Evolutionary conservation across 2,888 invertebrate species (phyloP).

Genomic region (Dynastes hyllus): DNA sequence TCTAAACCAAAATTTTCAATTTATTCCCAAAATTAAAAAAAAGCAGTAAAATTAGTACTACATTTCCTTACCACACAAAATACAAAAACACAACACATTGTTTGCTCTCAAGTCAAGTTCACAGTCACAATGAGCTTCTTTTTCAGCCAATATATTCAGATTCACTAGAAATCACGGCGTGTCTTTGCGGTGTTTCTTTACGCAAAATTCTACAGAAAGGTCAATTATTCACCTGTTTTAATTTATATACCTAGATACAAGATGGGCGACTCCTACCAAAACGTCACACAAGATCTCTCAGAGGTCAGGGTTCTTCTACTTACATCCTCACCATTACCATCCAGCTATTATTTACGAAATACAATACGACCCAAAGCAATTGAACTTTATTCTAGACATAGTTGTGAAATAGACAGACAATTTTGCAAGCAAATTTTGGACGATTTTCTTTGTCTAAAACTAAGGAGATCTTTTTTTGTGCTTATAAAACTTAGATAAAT

Average conservation of each 20-base stretch:
- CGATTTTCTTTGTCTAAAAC: too few species aligned
- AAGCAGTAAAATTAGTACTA: too few species aligned
- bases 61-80: neutral
- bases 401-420: neutral
- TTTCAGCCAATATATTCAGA: neutral
- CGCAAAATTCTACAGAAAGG: slow-evolving; percentile 41
- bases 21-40: too few species aligned
- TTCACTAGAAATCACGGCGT: neutral
- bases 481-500: too few species aligned
- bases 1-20: too few species aligned
- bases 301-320: slow-evolving; percentile 6
- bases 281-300: slow-evolving; percentile 9
- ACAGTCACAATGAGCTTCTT: neutral
- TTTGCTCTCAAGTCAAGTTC: neutral
- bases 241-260: slow-evolving; percentile 31
- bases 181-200: slow-evolving; percentile 3
- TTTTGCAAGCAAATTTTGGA: neutral
- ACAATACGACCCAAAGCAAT: neutral
- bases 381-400: neutral
- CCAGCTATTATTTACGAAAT: neutral
- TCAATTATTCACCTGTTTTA: slow-evolving; percentile 41
- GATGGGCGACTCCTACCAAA: slow-evolving; percentile 30
- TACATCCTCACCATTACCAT: slow-evolving; percentile 1
- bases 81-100: slow-evolving; percentile 1
- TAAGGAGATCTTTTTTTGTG: too few species aligned